Evolutionary conservation across 1,140 invertebrate species (phyloP).

Genomic region (Anagrus nilaparvatae): DNA sequence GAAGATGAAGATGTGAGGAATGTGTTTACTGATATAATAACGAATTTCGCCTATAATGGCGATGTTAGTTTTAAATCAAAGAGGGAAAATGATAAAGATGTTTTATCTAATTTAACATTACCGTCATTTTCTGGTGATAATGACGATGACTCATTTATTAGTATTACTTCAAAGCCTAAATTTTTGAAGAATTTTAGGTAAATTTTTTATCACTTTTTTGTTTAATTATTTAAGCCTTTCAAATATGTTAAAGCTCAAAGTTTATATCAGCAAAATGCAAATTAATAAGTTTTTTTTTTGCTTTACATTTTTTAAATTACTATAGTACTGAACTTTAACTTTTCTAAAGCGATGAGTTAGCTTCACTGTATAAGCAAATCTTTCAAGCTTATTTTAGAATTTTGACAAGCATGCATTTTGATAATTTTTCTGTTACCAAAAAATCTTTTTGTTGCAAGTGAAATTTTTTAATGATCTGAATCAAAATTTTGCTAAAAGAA

Average conservation of each 20-base stretch:
- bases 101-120: slow-evolving; percentile 19
- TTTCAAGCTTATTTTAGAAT: no score
- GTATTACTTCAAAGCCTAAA: slow-evolving; percentile 40
- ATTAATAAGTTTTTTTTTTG: slow-evolving; percentile 7
- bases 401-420: no score
- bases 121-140: slow-evolving; percentile 37
- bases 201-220: not conserved
- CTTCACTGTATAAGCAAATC: no score
- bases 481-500: no score
- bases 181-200: slow-evolving; percentile 45
- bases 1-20: slow-evolving; percentile 50
- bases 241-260: no score
- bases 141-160: slow-evolving; percentile 45
- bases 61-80: slow-evolving; percentile 16
- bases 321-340: not conserved
- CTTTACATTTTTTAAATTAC: not conserved
- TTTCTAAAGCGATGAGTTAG: no score
- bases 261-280: no score
- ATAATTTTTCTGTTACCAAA: no score
- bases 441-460: no score
- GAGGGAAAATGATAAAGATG: not conserved
- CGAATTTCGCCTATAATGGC: slow-evolving; percentile 51
- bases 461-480: no score
- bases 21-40: slow-evolving; percentile 52
- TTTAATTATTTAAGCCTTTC: no score